Conservation (phyloP, 2,113 vertebrate species). For the Corythornis cristatus region DNA sequence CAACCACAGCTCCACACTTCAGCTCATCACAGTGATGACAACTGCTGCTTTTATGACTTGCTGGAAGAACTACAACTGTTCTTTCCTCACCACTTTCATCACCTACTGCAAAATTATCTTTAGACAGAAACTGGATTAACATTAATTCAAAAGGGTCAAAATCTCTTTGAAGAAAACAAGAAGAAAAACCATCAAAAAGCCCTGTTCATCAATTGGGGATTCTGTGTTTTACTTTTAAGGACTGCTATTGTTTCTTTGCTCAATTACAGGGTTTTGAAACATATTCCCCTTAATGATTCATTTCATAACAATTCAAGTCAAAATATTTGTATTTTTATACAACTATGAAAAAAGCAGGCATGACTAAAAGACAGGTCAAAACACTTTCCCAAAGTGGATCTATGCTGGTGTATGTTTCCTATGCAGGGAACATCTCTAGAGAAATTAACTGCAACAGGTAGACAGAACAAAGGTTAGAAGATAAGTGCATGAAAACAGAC, state of each 20-base stretch:
- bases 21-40: neutral
- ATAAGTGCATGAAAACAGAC: neutral
- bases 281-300: neutral
- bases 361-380: neutral
- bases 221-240: neutral
- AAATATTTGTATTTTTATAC: neutral
- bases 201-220: neutral
- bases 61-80: neutral
- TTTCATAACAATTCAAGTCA: neutral
- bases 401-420: accelerated
- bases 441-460: neutral
- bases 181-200: neutral
- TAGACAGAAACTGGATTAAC: neutral
- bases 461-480: neutral
- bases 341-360: neutral
- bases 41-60: neutral
- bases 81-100: neutral
- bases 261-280: neutral
- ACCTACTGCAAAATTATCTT: neutral
- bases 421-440: neutral
- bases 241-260: neutral
- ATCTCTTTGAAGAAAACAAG: neutral
- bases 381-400: neutral
- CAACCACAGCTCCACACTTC: neutral
- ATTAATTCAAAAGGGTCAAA: neutral